Evolutionary conservation across 2,113 vertebrate species (phyloP), one percentile per base, ranked within the genome.

Genomic region (Paratilapia polleni): DNA sequence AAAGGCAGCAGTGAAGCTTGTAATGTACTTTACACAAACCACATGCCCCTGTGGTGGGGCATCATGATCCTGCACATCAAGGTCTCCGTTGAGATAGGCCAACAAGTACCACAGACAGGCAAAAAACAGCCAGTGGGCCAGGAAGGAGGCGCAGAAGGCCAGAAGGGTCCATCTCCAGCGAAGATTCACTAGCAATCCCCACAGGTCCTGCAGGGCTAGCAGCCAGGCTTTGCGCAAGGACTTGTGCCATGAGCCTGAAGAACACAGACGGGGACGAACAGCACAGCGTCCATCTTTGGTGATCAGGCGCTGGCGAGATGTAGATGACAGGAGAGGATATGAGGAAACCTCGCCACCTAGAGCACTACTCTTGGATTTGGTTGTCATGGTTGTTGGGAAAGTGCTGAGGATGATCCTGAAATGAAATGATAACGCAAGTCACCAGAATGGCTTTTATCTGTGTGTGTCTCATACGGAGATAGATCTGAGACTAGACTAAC

Each of bases 161-260:
- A 99, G 81, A 87, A 99, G 96, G 92, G 99, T 97, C 98, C 98
- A 99, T 14, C 98, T 96, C 98, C 98, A 99, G 78, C 97, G 97
- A 93, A 99, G 96, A 80, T 97, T 96, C 90, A 99, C 96, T 88
- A 99, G 89, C 20, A 97, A 95, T 57, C 97, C 97, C 98, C 98
- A 99, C 3, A 97, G 94, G 4, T 99, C 98, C 70, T 97, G 96
- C 63, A 98, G 91, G 77, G 97, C 96, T 0, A 94, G 94, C 43
- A 97, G 92, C 47, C 97, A 96, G 86, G 86, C 95, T 60, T 94
- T 94, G 62, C 93, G 94, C n/a, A 92, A 93, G 4, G 96, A 94
- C 41, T 57, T 26, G 5, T 83, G 85, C 84, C 86, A 90, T 2
- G 82, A 92, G 41, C 87, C 89, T 2, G 94, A 59, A 2, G 89